Base-by-base conservation (phyloP, 2,888 invertebrate genomes). In the Diloba caeruleocephala region DNA sequence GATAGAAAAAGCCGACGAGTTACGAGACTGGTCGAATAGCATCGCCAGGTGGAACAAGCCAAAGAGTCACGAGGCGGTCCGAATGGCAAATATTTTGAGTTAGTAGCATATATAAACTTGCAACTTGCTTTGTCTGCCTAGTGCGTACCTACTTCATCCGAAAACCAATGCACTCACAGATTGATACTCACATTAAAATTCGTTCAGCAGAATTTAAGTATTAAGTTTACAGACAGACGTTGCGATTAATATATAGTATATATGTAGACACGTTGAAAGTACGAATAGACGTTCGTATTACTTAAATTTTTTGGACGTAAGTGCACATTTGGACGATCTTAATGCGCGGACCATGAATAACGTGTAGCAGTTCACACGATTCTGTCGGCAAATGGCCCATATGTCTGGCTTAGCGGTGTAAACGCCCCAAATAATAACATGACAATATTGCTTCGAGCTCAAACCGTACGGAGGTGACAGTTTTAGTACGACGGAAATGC, bases 401-500 rank as follows among this genome's bases (percentile, higher is more conserved):
- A 89, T 80, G 82, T 91, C 89, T 87, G 81, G 89, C 90, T 92
- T 90, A 91, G 85, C 82, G 88, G 81, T 86, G 87, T 85, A 86
- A 89, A 87, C 85, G 84, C 76, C 80, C 85, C 82, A 88, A 89
- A 90, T 89, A 89, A 89, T 90, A 89, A 86, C 85, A 88, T 84
- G 85, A 84, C 87, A 83, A 85, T 85, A 82, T 88, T 83, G 85
- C 79, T 80, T 76, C 45, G 49, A 46, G 71, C 62, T 56, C 58
- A 57, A 71, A 72, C 56, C 52, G 69, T 38, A n/a, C n/a, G 58
- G 29, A 53, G 62, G 48, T 67, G 71, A 50, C 54, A 52, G 36
- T 52, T 60, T 54, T 52, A 37, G 48, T n/a, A n/a, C n/a, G n/a
- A 37, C 45, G 59, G 53, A 67, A 57, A 64, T 59, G 55, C 33